Conservation (phyloP, 2,888 invertebrate genomes). For the Volucella bombylans region DNA sequence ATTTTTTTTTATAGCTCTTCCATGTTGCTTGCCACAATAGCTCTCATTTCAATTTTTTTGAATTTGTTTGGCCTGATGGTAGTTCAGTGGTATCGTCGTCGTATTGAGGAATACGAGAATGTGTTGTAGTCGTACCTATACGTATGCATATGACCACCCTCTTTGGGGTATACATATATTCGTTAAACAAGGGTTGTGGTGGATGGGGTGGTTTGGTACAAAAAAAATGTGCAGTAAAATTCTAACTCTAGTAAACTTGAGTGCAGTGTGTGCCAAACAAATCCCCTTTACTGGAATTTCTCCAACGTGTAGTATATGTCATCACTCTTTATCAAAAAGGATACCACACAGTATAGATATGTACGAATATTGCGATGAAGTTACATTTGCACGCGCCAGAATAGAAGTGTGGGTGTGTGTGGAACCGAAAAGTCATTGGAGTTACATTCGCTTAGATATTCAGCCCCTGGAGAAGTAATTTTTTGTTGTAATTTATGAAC, state of each 20-base stretch:
- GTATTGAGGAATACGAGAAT: neutral
- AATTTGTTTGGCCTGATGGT: slow-evolving; percentile 62
- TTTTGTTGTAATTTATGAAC: slow-evolving; percentile 56
- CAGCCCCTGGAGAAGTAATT: neutral
- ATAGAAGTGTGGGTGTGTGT: slow-evolving; percentile 12
- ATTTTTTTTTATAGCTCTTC: neutral
- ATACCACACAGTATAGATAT: slow-evolving; percentile 10
- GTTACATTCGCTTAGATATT: slow-evolving; percentile 9
- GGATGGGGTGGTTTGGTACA: slow-evolving; percentile 29
- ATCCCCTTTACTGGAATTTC: slow-evolving; percentile 19
- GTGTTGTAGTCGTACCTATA: no score
- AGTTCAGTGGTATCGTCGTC: slow-evolving; percentile 43
- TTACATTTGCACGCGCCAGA: slow-evolving; percentile 22
- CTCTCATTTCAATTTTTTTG: slow-evolving; percentile 70
- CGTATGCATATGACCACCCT: neutral
- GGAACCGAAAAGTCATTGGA: slow-evolving; percentile 30
- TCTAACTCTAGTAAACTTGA: slow-evolving; percentile 37
- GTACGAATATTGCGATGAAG: neutral
- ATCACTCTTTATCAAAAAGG: slow-evolving; percentile 42
- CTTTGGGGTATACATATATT: slow-evolving; percentile 35
- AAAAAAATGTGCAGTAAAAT: slow-evolving; percentile 63
- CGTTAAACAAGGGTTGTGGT: slow-evolving; percentile 17
- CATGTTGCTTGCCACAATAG: slow-evolving; percentile 62
- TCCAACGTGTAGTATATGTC: slow-evolving; percentile 12
- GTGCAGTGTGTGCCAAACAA: slow-evolving; percentile 47